Evolutionary conservation across 2,797 vertebrate genomes (phyloP).

Genomic region (Hypotaenidia okinawae): DNA sequence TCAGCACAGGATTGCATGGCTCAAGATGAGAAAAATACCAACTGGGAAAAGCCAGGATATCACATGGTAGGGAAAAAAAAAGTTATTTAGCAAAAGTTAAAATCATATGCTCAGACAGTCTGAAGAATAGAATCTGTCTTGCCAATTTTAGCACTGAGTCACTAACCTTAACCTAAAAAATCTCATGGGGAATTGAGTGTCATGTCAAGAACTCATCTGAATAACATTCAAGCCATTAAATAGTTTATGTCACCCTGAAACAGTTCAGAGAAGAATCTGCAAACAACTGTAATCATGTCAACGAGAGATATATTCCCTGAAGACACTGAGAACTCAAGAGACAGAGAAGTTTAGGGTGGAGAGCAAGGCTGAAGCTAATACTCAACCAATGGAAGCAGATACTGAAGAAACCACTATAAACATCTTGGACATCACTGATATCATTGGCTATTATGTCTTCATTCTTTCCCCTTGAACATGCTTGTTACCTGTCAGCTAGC

Average conservation of each 20-base stretch:
- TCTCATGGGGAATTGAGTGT: background rate
- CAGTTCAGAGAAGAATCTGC: background rate
- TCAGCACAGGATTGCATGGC: background rate
- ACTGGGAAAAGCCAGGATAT: background rate
- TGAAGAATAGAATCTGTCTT: background rate
- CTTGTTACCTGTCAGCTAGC: background rate
- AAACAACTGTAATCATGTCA: constrained; percentile 20
- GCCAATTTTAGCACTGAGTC: constrained; percentile 2
- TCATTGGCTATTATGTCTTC: background rate
- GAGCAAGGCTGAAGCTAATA: background rate
- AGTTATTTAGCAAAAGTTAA: background rate
- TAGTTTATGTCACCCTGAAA: background rate
- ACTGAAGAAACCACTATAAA: background rate
- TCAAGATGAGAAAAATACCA: background rate
- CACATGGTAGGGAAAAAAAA: background rate
- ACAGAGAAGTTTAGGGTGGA: background rate
- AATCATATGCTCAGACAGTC: background rate
- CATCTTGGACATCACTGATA: background rate
- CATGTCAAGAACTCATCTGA: constrained; percentile 11
- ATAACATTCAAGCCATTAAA: constrained; percentile 8
- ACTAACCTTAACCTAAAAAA: constrained; percentile 2
- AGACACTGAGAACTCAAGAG: background rate
- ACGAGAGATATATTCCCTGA: constrained; percentile 9
- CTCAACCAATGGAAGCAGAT: background rate
- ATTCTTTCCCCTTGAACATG: background rate